A percentile compares a stretch with the other conserved stretches of the same genome.
Conservation (phyloP, 2,888 invertebrate species). For the Physocephala rufipes region DNA sequence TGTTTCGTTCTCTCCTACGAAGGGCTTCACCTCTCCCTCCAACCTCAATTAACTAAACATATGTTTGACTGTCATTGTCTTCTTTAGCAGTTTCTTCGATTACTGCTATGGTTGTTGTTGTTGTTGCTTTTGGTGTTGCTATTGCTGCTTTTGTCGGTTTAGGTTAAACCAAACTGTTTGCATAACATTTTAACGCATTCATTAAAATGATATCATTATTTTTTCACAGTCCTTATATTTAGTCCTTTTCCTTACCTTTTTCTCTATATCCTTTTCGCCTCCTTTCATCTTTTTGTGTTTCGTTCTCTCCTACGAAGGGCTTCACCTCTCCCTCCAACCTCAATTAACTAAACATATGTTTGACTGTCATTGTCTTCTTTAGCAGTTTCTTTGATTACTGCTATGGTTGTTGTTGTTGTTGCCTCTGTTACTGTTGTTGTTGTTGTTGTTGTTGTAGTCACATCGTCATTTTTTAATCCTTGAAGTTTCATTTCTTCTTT, state of each 20-base stretch:
- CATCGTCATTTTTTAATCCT: not conserved
- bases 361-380: not conserved
- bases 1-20: not conserved
- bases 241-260: not conserved
- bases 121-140: constrained; percentile 1
- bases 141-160: constrained; percentile 1
- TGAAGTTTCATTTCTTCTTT: not conserved
- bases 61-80: not conserved
- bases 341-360: not conserved
- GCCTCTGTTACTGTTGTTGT: not conserved
- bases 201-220: constrained; percentile 17
- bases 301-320: not conserved
- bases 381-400: not conserved
- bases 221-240: not conserved
- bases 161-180: constrained; percentile 35
- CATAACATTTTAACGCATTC: constrained; percentile 40
- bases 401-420: too few relatives aligned
- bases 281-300: too few relatives aligned
- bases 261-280: not conserved
- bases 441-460: not conserved
- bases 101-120: too few relatives aligned
- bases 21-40: not conserved
- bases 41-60: not conserved
- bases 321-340: not conserved
- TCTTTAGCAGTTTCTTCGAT: not conserved